These are phyloP conservation scores for Druceiella hillmani DNA, from an alignment of 2,888 invertebrate genomes.

Conservation along the genomic window DNA sequence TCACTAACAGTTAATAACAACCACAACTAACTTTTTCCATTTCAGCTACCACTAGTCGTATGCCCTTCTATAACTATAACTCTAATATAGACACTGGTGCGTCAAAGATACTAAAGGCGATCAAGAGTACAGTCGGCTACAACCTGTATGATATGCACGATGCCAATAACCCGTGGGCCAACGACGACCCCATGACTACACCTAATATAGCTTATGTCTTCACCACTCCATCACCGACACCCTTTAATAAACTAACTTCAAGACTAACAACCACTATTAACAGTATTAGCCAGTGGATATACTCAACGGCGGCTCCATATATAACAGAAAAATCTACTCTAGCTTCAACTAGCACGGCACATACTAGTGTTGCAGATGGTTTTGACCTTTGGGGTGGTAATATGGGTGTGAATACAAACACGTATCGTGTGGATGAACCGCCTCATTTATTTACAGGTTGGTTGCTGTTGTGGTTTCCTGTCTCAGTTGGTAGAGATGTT, in stretches of 20 bases:
- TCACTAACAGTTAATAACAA: no score
- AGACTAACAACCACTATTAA: slow-evolving; percentile 48
- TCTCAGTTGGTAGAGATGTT: no score
- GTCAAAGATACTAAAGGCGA: slow-evolving; percentile 48
- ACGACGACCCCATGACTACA: slow-evolving; percentile 49
- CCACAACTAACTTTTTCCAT: no score
- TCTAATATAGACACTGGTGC: no score
- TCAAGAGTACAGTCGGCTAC: slow-evolving; percentile 48
- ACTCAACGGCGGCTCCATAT: slow-evolving; percentile 43
- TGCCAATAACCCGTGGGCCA: slow-evolving; percentile 44
- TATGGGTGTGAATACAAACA: slow-evolving; percentile 45
- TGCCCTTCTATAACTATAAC: slow-evolving; percentile 21
- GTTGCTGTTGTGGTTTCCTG: no score
- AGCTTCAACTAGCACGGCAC: slow-evolving; percentile 34
- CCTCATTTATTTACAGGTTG: slow-evolving; percentile 50
- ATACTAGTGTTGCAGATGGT: slow-evolving; percentile 37
- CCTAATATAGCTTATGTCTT: slow-evolving; percentile 40
- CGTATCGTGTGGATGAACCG: slow-evolving; percentile 50
- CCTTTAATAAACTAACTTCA: slow-evolving; percentile 43
- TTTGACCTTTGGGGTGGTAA: slow-evolving; percentile 48
- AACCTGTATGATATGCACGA: slow-evolving; percentile 37
- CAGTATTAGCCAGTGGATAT: slow-evolving; percentile 50
- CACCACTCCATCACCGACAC: slow-evolving; percentile 40
- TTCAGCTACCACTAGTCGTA: slow-evolving; percentile 18
- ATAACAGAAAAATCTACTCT: slow-evolving; percentile 39